phyloP scores from a whole-genome alignment of 2,113 vertebrate genomes.

The Stomatorhinus ivindoensis region DNA sequence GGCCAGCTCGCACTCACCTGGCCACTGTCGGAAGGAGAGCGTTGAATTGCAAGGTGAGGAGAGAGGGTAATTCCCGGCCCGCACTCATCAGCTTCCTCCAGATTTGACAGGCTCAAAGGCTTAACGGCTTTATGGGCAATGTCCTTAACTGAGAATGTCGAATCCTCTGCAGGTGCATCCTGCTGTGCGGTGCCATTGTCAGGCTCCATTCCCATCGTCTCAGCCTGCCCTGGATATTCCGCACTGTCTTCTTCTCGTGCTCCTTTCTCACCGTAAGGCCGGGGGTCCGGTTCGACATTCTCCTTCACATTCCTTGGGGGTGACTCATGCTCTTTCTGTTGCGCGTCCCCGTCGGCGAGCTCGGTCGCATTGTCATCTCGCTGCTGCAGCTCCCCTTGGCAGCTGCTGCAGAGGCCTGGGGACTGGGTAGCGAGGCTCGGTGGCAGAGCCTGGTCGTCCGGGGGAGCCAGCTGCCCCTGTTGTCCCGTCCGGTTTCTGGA shows the following conservation, averaged over 20 bases:
- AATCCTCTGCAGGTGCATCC: constrained; percentile 8
- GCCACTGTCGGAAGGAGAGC: constrained; percentile 14
- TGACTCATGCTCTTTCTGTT: neutral
- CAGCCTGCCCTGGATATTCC: neutral
- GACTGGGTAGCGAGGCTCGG: constrained; percentile 9
- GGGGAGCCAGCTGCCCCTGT: neutral
- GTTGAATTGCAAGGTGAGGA: neutral
- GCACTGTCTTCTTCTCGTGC: neutral
- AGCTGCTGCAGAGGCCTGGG: constrained; percentile 36
- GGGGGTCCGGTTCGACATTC: neutral
- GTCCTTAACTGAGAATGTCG: neutral
- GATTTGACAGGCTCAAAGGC: neutral
- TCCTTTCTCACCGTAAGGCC: neutral
- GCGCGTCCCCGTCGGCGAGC: neutral
- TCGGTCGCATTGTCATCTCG: constrained; percentile 10
- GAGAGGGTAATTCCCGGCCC: constrained; percentile 32
- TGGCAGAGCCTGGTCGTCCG: neutral
- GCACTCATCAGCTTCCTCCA: constrained; percentile 21
- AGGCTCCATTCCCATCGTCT: neutral
- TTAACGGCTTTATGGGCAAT: neutral
- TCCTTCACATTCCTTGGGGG: constrained; percentile 12
- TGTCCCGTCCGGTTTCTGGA: constrained; percentile 39
- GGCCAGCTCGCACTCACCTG: constrained; percentile 34
- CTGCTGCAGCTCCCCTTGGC: constrained; percentile 29
- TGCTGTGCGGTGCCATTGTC: neutral